Conservation (phyloP, 2,888 invertebrate genomes). For the Nycteola revayana region DNA sequence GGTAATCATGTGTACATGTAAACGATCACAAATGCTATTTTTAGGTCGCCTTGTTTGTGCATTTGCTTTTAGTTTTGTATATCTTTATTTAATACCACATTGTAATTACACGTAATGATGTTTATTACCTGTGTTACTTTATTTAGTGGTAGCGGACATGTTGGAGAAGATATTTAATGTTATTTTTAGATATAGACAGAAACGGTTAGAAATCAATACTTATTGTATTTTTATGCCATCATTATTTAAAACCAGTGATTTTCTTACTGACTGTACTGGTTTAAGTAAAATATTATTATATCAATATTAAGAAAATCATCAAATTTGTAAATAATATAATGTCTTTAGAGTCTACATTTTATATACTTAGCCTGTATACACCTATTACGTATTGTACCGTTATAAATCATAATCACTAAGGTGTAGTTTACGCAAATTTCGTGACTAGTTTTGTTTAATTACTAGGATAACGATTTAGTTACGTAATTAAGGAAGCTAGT, state of each 20-base stretch:
- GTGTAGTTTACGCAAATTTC: conserved; percentile 55
- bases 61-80: conserved; percentile 74
- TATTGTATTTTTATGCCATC: conserved; percentile 15
- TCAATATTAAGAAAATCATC: conserved; percentile 1
- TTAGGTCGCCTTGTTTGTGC: conserved; percentile 72
- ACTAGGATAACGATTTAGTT: conserved; percentile 69
- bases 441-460: conserved; percentile 78
- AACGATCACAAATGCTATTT: conserved; percentile 64
- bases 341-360: conserved; percentile 45
- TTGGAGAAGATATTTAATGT: conserved; percentile 37
- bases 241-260: conserved; percentile 24
- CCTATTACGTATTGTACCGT: conserved; percentile 47
- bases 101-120: conserved; percentile 32
- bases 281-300: too few relatives aligned
- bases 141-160: conserved; percentile 35
- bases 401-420: conserved; percentile 44
- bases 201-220: conserved; percentile 13
- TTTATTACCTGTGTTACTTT: conserved; percentile 39
- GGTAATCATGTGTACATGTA: conserved; percentile 52
- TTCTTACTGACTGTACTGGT: not conserved
- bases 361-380: conserved; percentile 49
- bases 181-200: conserved; percentile 24
- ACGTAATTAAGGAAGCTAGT: conserved; percentile 80
- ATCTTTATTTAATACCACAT: conserved; percentile 45
- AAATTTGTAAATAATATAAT: conserved; percentile 54